Evolutionary conservation across 2,888 invertebrate genomes (phyloP), one percentile per base, ranked within the genome.

Genomic region (Carterocephalus palaemon): DNA sequence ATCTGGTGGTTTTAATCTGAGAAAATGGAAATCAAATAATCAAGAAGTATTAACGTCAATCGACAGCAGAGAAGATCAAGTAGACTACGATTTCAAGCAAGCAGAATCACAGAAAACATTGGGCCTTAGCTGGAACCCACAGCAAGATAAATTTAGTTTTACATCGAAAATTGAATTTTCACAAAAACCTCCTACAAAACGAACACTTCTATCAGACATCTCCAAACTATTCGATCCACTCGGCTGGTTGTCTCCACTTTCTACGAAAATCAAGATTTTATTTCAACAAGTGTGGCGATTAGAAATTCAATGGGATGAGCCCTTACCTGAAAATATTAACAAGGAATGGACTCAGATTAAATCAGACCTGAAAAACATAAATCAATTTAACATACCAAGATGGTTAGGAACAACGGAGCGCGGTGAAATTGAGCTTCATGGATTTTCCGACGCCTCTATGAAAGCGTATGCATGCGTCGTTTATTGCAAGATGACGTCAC

Each of bases 41-140:
- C 24, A 4, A 2, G 24, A 24, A 24, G n/a, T 31, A 8, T 31
- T 4, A 17, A 31, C 4, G 31, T n/a, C n/a, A 17, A 7, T 17
- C 4, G n/a, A n/a, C n/a, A n/a, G n/a, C n/a, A n/a, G n/a, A n/a
- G n/a, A n/a, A n/a, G n/a, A n/a, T 16, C 16, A 31, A 19, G 16
- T 17, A 20, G 15, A 16, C 39, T 40, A 15, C 19, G 32, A 41
- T 3, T 41, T 46, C 15, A 28, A 36, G 19, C 10, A 33, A 7
- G n/a, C 41, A 16, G 36, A 38, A 34, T 39, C 39, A 1, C 38
- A 15, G 1, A 49, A 49, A 32, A 42, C 49, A 5, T 26, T 49
- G 2, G 46, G 46, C n/a, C 8, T 46, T 9, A 7, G 15, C 1
- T 46, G n/a, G n/a, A n/a, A n/a, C n/a, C n/a, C n/a, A n/a, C n/a